Percentiles rank a stretch among this genome's conserved stretches.
phyloP scores from a whole-genome alignment of 1,140 invertebrate species.

The Calliopsis andreniformis region DNA sequence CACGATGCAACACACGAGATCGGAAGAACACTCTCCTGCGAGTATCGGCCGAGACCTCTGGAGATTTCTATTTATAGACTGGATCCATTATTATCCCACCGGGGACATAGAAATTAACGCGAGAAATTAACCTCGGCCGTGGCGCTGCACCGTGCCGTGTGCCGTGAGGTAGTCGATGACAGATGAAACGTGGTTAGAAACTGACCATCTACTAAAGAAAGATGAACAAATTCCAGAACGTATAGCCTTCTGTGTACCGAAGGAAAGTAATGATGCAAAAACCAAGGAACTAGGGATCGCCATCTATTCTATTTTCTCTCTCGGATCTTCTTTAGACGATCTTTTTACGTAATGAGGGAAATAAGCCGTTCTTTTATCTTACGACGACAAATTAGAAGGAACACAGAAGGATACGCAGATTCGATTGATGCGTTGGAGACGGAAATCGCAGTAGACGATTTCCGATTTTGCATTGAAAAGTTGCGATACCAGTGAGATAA shows the following conservation, averaged over 20 bases:
- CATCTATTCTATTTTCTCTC: too few relatives aligned
- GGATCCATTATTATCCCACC: slow-evolving; percentile 28
- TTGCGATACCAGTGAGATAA: too few relatives aligned
- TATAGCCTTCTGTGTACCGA: not conserved
- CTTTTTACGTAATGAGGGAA: slow-evolving; percentile 49
- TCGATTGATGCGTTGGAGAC: too few relatives aligned
- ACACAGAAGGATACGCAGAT: too few relatives aligned
- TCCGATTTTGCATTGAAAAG: too few relatives aligned
- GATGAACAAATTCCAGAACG: not conserved
- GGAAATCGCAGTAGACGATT: too few relatives aligned
- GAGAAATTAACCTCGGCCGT: slow-evolving; percentile 21
- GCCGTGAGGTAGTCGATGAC: slow-evolving; percentile 17
- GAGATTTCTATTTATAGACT: slow-evolving; percentile 28
- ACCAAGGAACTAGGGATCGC: too few relatives aligned
- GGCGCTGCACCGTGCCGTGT: too few relatives aligned
- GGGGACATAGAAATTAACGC: slow-evolving; percentile 33
- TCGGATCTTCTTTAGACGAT: not conserved
- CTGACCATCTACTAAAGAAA: not conserved
- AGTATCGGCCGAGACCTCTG: not conserved
- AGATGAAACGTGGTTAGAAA: slow-evolving; percentile 24
- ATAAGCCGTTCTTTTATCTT: slow-evolving; percentile 21
- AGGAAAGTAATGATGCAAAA: not conserved
- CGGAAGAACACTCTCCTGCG: not conserved
- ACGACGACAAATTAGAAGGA: slow-evolving; percentile 19
- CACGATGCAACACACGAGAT: not conserved